A percentile compares a stretch with the other conserved stretches of the same genome.
phyloP scores from a whole-genome alignment of 1,140 invertebrate species.

The Calephelis nemesis region DNA sequence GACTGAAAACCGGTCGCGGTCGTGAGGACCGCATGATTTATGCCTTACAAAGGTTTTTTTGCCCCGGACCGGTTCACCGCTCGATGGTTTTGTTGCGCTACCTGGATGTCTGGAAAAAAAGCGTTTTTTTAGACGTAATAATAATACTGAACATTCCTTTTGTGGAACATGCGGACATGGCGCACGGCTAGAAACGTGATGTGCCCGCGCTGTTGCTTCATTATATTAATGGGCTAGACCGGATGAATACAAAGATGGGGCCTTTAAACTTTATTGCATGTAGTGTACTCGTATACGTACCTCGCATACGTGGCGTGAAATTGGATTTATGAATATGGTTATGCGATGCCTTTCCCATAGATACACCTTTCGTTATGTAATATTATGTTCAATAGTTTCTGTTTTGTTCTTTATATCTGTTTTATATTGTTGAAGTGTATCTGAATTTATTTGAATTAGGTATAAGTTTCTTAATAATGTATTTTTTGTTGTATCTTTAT shows the following conservation, averaged over 20 bases:
- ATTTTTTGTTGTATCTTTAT: too few relatives aligned
- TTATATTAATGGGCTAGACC: conserved; percentile 73
- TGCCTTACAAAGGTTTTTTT: conserved; percentile 66
- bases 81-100: conserved; percentile 66
- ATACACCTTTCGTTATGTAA: conserved; percentile 5
- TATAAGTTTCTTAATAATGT: too few relatives aligned
- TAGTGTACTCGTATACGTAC: conserved; percentile 35
- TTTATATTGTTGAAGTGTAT: neutral
- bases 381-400: conserved; percentile 1
- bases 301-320: conserved; percentile 49
- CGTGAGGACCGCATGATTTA: conserved; percentile 72
- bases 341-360: conserved; percentile 17
- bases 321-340: conserved; percentile 49
- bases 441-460: neutral
- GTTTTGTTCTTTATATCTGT: neutral
- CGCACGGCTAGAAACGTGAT: conserved; percentile 61
- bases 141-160: conserved; percentile 76
- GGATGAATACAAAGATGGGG: conserved; percentile 70
- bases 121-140: conserved; percentile 70
- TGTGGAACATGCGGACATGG: conserved; percentile 70
- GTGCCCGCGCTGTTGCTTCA: conserved; percentile 65
- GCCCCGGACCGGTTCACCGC: conserved; percentile 59
- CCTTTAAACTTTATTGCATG: conserved; percentile 58
- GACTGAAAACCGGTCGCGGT: conserved; percentile 60
- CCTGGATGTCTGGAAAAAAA: conserved; percentile 67